phyloP scores from a whole-genome alignment of 2,797 vertebrate species.

The Triplophysa bombifrons region DNA sequence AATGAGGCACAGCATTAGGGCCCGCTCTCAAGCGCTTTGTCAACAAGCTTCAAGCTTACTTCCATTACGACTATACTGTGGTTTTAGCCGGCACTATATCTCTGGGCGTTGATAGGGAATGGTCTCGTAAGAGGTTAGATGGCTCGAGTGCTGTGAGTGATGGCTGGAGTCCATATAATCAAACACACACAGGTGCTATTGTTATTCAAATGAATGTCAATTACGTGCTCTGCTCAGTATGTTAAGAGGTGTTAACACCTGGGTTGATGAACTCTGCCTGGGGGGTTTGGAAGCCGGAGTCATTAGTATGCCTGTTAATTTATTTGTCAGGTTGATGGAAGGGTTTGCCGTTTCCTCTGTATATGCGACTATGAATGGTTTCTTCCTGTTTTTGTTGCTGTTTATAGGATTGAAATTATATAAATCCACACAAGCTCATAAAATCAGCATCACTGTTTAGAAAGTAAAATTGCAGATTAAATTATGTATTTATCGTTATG shows the following conservation, averaged over 20 bases:
- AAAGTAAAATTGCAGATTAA: too few relatives aligned
- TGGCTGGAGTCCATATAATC: slow-evolving; percentile 19
- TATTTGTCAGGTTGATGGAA: slow-evolving; percentile 66
- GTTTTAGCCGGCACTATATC: slow-evolving; percentile 20
- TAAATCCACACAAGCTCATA: neutral
- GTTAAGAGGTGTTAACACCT: slow-evolving; percentile 41
- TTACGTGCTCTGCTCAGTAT: slow-evolving; percentile 27
- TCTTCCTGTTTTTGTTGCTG: neutral
- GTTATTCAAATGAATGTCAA: slow-evolving; percentile 42
- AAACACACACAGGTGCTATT: slow-evolving; percentile 33
- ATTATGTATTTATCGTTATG: too few relatives aligned
- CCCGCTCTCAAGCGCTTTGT: slow-evolving; percentile 39
- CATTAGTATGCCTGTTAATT: slow-evolving; percentile 72
- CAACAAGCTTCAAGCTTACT: slow-evolving; percentile 40
- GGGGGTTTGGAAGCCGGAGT: slow-evolving; percentile 61
- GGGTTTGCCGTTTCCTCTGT: slow-evolving; percentile 59
- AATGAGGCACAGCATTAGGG: slow-evolving; percentile 36
- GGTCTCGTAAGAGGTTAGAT: slow-evolving; percentile 30
- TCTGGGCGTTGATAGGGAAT: slow-evolving; percentile 11
- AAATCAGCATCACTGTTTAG: too few relatives aligned
- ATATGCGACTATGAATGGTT: neutral
- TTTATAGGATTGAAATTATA: neutral
- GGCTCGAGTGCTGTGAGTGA: neutral
- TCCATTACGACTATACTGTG: slow-evolving; percentile 20
- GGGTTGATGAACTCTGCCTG: slow-evolving; percentile 37